These are phyloP conservation scores for Petroica traversi DNA, from an alignment of 2,113 vertebrate species.

Conservation along the genomic window DNA sequence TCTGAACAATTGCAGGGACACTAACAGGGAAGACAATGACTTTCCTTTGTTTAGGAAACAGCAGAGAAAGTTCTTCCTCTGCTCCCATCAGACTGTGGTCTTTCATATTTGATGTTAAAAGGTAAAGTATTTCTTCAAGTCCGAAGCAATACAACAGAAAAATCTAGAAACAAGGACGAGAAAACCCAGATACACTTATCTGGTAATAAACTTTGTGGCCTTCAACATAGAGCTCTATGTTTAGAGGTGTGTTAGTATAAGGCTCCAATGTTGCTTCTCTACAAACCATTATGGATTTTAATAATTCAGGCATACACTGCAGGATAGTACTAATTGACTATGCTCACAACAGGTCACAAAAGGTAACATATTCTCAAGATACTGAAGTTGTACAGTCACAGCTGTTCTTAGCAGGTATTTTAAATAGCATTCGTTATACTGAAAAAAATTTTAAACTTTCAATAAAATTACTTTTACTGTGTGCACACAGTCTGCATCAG, in stretches of 20 bases:
- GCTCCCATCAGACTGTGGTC: background rate
- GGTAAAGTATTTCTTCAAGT: background rate
- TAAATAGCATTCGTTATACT: background rate
- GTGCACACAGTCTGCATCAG: background rate
- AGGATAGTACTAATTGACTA: background rate
- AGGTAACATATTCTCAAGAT: background rate
- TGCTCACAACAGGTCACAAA: background rate
- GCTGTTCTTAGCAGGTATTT: background rate
- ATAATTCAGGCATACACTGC: background rate
- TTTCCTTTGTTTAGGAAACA: background rate
- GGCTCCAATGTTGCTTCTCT: background rate
- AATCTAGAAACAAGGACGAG: background rate
- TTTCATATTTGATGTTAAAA: background rate
- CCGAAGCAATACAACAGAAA: background rate
- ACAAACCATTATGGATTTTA: background rate
- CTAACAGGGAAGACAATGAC: background rate
- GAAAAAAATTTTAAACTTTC: background rate
- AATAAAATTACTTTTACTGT: background rate
- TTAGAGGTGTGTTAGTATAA: background rate
- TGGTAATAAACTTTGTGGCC: background rate
- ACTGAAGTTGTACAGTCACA: background rate
- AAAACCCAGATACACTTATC: background rate
- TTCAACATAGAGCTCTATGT: background rate
- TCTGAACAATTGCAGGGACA: background rate
- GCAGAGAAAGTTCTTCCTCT: background rate